Percentiles rank a stretch among this genome's conserved stretches.
Conservation (phyloP, 2,797 vertebrate species). For the Tapera naevia region DNA sequence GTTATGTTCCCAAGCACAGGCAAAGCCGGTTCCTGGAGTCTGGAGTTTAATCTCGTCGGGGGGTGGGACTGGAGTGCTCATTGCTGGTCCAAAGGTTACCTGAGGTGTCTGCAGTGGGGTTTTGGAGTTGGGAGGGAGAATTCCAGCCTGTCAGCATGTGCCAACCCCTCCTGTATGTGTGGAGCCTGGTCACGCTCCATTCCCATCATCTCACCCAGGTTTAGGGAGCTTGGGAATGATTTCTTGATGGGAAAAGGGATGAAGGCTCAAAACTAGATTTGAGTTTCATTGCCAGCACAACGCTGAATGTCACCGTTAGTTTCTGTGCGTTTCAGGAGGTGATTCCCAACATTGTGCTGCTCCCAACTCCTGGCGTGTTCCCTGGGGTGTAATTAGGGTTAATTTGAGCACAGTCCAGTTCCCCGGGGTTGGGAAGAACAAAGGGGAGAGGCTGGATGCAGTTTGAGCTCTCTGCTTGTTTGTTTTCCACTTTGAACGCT, state of each 20-base stretch:
- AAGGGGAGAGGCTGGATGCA: background rate
- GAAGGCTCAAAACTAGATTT: background rate
- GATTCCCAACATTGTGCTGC: background rate
- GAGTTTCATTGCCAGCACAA: too few relatives aligned
- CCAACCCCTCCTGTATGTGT: too few relatives aligned
- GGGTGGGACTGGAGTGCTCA: background rate
- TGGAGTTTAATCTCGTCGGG: background rate
- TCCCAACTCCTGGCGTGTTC: background rate
- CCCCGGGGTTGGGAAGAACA: background rate
- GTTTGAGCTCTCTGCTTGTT: too few relatives aligned
- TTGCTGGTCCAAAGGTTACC: background rate
- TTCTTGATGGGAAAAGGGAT: accelerated
- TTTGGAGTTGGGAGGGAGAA: background rate
- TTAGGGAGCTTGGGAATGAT: background rate
- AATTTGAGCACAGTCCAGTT: background rate
- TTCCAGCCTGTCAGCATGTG: background rate
- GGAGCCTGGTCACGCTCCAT: accelerated
- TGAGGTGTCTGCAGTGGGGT: background rate
- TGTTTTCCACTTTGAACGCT: background rate
- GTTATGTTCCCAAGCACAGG: accelerated
- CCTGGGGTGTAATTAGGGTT: background rate
- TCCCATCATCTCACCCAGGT: accelerated
- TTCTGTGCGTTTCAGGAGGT: accelerated
- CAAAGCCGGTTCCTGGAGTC: background rate
- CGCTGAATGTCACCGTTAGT: too few relatives aligned